Base-by-base conservation (phyloP, 2,888 invertebrate genomes). In the Himalopsyche tibetana region DNA sequence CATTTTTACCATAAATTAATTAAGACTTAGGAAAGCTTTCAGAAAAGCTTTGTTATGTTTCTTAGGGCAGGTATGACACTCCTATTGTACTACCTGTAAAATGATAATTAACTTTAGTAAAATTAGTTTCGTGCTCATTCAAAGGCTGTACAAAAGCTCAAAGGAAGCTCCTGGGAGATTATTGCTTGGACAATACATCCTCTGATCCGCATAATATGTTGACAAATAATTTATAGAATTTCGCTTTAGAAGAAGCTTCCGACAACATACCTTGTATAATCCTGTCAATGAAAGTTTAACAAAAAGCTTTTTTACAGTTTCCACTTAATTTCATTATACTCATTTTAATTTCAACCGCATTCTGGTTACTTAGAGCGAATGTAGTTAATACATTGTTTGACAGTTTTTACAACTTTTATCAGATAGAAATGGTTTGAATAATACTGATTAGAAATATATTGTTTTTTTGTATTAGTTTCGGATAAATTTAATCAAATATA, bases 161-260 rank as follows among this genome's bases (percentile, higher is more conserved):
- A 63, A 63, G 63, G 63, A 19, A 63, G 63, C 63, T 63, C 11
- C 63, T 28, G 11, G 15, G 63, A 63, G 63, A 63, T 63, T 63
- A 63, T 28, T 4, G 28, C 63, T 9, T 63, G 63, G 63, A 63
- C 63, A 63, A 63, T 63, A 63, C 63, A 63, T 63, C 11, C 63
- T n/a, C 19, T 63, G 63, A 63, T 63, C 63, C 63, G 63, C 63
- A 63, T 63, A 63, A 63, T 63, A 8, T 63, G 63, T 63, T 63
- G 63, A 63, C 63, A 63, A 63, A 63, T 63, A 63, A 19, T 19
- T 9, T 63, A 28, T 19, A 15, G 28, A 9, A 63, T 9, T 19
- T 19, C 63, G n/a, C 28, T 63, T 63, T 63, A 28, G n/a, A 63
- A 19, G 19, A 63, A 63, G 63, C 63, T 63, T 63, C 9, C 28